phyloP scores from a whole-genome alignment of 2,113 vertebrate genomes.

The Chionodraco myersi region DNA sequence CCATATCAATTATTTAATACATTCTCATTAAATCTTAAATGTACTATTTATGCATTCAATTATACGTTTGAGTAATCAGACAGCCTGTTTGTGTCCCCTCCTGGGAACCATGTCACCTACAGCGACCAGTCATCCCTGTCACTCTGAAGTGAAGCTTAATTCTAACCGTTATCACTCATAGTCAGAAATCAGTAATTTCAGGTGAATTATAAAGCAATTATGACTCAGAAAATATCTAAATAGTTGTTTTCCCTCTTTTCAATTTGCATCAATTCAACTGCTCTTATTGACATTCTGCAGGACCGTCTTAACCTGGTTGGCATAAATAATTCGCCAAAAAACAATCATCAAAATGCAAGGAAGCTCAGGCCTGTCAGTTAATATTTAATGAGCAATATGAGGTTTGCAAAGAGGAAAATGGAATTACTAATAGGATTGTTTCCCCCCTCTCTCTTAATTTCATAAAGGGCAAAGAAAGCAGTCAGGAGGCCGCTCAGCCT shows the following conservation, averaged over 20 bases:
- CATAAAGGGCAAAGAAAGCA: constrained; percentile 53
- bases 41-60: constrained; percentile 39
- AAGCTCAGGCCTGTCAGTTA: constrained; percentile 63
- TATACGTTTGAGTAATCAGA: constrained; percentile 20
- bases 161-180: background rate
- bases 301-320: constrained; percentile 38
- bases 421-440: constrained; percentile 74
- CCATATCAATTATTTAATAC: background rate
- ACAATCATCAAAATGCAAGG: constrained; percentile 67
- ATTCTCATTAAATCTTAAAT: background rate
- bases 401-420: constrained; percentile 67
- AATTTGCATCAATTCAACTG: constrained; percentile 36
- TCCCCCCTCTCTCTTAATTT: constrained; percentile 46
- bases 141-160: background rate
- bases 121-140: background rate
- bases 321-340: constrained; percentile 59
- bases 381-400: constrained; percentile 80
- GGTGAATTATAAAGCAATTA: constrained; percentile 29
- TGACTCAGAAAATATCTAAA: constrained; percentile 25
- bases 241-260: constrained; percentile 34
- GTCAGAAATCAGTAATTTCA: constrained; percentile 21
- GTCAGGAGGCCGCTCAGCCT: background rate
- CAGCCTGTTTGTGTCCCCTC: background rate
- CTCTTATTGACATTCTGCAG: constrained; percentile 46
- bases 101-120: background rate